Conservation (phyloP, 1,140 invertebrate genomes). For the Rhagoletis zephyria region DNA sequence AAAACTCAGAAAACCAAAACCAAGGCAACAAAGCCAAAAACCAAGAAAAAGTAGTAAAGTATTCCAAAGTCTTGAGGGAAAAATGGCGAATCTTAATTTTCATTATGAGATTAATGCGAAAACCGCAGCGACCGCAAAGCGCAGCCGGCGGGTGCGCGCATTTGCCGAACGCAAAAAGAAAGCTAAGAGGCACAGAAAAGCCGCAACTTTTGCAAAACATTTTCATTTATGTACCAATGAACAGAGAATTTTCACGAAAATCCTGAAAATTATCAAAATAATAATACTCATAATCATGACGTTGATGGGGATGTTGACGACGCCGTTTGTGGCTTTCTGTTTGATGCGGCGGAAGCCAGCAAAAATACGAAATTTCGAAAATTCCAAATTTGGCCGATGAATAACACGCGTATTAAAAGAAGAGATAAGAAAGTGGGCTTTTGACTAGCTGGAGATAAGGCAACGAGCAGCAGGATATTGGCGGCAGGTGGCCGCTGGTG, state of each 20-base stretch:
- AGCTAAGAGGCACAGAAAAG: neutral
- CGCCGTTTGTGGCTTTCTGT: neutral
- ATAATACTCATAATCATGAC: slow-evolving; percentile 27
- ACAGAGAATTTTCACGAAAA: slow-evolving; percentile 27
- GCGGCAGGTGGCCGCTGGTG: neutral
- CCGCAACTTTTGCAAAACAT: neutral
- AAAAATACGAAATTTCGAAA: neutral
- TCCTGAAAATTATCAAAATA: slow-evolving; percentile 30
- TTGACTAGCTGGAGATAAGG: neutral
- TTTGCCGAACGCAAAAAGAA: neutral
- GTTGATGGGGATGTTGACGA: neutral
- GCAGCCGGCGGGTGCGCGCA: neutral
- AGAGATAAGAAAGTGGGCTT: neutral
- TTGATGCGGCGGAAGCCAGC: neutral
- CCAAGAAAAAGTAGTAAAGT: neutral
- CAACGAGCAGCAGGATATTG: neutral
- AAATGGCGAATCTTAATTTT: slow-evolving; percentile 45
- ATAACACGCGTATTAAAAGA: neutral
- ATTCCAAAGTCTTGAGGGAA: neutral
- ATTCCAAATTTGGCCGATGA: neutral
- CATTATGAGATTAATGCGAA: slow-evolving; percentile 53
- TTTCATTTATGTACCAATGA: neutral
- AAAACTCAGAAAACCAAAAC: neutral
- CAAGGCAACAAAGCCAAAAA: neutral
- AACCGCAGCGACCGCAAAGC: slow-evolving; percentile 16